Evolutionary conservation across 2,113 vertebrate species (phyloP).

Genomic region (Chaenogobius annularis): DNA sequence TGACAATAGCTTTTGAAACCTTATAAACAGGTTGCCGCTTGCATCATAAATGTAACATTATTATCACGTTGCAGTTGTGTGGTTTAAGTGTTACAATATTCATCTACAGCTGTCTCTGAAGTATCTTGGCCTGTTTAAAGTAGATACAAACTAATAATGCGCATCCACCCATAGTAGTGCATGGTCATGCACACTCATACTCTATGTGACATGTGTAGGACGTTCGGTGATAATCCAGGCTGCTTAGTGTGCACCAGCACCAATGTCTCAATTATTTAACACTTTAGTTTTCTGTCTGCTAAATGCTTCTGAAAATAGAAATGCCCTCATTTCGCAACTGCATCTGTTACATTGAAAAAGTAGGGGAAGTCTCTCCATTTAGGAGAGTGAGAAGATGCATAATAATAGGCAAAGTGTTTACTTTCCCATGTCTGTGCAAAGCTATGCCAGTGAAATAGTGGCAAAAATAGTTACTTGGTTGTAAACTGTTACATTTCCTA

Average conservation of each 20-base stretch:
- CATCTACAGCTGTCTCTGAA: too few species aligned
- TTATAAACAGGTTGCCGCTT: constrained; percentile 41
- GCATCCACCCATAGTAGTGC: neutral
- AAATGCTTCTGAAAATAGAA: constrained; percentile 75
- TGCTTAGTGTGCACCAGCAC: constrained; percentile 31
- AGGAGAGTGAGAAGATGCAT: neutral
- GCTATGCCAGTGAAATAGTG: neutral
- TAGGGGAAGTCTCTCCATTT: constrained; percentile 7
- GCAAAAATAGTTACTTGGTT: neutral
- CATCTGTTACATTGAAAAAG: constrained; percentile 31
- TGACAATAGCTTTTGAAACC: neutral
- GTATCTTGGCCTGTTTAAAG: neutral
- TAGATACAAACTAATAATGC: neutral
- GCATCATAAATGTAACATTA: neutral
- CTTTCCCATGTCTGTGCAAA: neutral
- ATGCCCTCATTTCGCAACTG: constrained; percentile 60
- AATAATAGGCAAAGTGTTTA: neutral
- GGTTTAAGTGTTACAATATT: neutral
- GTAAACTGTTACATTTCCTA: too few species aligned
- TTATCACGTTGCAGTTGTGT: constrained; percentile 39
- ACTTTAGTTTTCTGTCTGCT: constrained; percentile 53
- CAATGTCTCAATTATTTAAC: constrained; percentile 74
- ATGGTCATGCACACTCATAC: constrained; percentile 11
- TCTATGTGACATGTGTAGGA: constrained; percentile 23
- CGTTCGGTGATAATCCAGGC: constrained; percentile 16